These are phyloP conservation scores for Scrobipalpa costella DNA, from an alignment of 2,888 invertebrate species.

Conservation along the genomic window DNA sequence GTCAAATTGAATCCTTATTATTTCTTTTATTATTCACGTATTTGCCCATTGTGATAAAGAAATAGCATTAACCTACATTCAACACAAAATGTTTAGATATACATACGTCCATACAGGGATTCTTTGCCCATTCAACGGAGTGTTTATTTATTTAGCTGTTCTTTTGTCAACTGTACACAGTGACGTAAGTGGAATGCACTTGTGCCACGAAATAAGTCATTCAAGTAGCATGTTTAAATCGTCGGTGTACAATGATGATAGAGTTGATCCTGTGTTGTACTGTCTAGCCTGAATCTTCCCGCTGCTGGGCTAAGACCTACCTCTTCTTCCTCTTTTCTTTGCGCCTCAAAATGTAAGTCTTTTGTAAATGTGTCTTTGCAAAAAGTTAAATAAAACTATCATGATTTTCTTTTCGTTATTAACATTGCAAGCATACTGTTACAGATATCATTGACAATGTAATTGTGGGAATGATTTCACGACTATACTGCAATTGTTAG, in stretches of 20 bases:
- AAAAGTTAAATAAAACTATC: neutral
- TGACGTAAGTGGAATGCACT: constrained; percentile 14
- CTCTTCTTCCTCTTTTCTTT: no score
- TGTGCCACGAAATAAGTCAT: neutral
- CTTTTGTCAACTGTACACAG: constrained; percentile 18
- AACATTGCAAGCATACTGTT: neutral
- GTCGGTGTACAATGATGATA: neutral
- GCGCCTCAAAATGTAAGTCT: no score
- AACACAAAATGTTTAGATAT: constrained; percentile 11
- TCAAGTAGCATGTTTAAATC: neutral
- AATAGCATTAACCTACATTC: neutral
- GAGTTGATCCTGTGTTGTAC: no score
- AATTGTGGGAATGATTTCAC: constrained; percentile 5
- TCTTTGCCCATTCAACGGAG: constrained; percentile 22
- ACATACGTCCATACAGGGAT: constrained; percentile 5
- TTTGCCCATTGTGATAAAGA: neutral
- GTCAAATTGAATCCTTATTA: neutral
- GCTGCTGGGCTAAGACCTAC: no score
- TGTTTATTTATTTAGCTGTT: constrained; percentile 25
- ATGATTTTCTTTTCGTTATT: neutral
- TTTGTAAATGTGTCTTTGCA: no score
- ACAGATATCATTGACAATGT: neutral
- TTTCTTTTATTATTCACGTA: neutral
- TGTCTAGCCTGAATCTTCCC: no score
- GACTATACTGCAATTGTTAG: neutral